Percentiles rank a stretch among this genome's conserved stretches.
Evolutionary conservation across 2,113 vertebrate genomes (phyloP).

Genomic region (Malurus alboscapulatus): DNA sequence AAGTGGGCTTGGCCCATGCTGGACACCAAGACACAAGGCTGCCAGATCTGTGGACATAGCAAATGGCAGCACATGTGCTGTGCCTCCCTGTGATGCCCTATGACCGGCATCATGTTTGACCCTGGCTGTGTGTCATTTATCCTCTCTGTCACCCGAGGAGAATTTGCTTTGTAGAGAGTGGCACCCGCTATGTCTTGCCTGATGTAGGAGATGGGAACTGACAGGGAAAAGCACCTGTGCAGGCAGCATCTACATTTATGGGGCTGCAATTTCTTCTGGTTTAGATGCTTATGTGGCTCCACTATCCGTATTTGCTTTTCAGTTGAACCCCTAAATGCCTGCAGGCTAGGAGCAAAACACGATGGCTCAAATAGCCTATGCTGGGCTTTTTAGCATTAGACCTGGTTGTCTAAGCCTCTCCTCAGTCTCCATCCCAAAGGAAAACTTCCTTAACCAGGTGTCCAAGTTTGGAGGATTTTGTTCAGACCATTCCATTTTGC

Average conservation of each 20-base stretch:
- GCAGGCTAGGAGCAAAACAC: neutral
- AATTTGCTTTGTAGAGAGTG: neutral
- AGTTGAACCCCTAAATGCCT: neutral
- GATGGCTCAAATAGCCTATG: neutral
- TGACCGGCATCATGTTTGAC: neutral
- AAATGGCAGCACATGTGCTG: neutral
- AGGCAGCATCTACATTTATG: neutral
- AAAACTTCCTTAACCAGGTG: neutral
- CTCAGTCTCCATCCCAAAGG: neutral
- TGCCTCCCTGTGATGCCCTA: neutral
- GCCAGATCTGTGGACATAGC: neutral
- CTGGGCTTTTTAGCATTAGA: neutral
- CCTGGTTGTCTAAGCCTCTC: neutral
- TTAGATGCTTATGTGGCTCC: neutral
- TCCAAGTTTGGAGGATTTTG: neutral
- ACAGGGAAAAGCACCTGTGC: neutral
- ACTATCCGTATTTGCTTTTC: neutral
- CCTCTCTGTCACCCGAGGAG: neutral
- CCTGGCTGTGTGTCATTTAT: neutral
- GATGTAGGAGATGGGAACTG: neutral
- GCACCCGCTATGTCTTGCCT: neutral
- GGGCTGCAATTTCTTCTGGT: neutral
- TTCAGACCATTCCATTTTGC: neutral
- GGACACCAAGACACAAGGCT: neutral
- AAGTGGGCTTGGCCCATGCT: fast-evolving